Evolutionary conservation across 2,888 invertebrate species (phyloP).

Genomic region (Cheilosia grossa): DNA sequence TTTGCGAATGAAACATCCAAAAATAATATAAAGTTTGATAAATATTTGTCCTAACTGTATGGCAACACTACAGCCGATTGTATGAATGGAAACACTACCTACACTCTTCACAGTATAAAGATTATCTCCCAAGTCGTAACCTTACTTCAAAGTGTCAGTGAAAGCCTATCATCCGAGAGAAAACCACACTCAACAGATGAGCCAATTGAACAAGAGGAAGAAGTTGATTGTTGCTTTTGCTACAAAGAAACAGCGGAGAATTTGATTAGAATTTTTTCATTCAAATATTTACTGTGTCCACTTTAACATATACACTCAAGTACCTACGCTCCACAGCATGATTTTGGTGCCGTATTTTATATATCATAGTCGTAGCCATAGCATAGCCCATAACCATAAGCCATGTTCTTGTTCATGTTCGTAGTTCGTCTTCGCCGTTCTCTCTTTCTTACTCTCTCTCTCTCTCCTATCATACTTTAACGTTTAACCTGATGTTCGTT

Average conservation of each 20-base stretch:
- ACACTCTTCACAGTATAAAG: not conserved
- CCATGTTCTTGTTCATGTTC: no score
- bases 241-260: slow-evolving; percentile 18
- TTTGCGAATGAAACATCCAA: no score
- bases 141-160: not conserved
- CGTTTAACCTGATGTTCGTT: slow-evolving; percentile 35
- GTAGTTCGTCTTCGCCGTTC: not conserved
- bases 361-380: not conserved
- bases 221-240: not conserved
- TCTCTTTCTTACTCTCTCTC: not conserved
- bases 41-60: no score
- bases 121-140: no score
- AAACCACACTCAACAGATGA: slow-evolving; percentile 25
- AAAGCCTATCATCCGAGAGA: slow-evolving; percentile 27
- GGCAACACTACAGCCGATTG: no score
- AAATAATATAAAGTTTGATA: no score
- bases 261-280: slow-evolving; percentile 41
- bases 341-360: not conserved
- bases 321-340: slow-evolving; percentile 1
- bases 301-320: not conserved
- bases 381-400: not conserved
- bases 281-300: not conserved
- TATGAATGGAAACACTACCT: not conserved
- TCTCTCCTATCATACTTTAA: slow-evolving; percentile 14
- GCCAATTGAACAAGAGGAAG: slow-evolving; percentile 2